Base-by-base conservation (phyloP, 2,113 vertebrate species). In the Spea multiplicata region DNA sequence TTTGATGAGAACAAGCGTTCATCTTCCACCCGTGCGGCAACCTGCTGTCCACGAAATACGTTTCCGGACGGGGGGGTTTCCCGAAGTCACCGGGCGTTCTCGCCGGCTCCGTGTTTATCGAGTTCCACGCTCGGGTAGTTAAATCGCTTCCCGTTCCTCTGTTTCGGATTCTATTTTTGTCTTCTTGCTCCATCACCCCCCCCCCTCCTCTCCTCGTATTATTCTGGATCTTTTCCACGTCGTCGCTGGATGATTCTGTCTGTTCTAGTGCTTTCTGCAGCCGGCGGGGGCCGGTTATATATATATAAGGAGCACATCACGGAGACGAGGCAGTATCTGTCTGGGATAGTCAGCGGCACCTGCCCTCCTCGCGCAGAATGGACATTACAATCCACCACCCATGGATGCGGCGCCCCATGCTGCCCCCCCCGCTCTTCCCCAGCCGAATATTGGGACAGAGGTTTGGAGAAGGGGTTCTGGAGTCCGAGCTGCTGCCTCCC, bases 381-480 rank as follows among this genome's bases (percentile, higher is more conserved):
- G 79, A 81, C 7, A 71, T 81, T 13, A 81, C 79, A 7, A 74
- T 81, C 44, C 79, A 81, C 46, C 79, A 81, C 55, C 79, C 79
- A 30, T 81, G 73, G 73, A 74, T 81, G 79, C 65, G 79, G 2
- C 79, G 79, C 5, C 76, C n/a, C 48, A n/a, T 30, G 57, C 44
- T 73, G 78, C 44, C 71, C 4, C 44, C 62, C 0, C 70, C 64
- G 13, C 45, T 76, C 14, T 66, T 76, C 53, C 74, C 71, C 48
- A 4, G 48, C 62, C 87, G 89, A 8, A 87, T 91, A 53, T 88
- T 91, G 55, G 88, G 89, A 73, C 89, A 91, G 85, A 78, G 88
- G 12, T 90, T 91, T 69, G 88, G 88, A 13, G 89, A 91, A 77
- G 88, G 89, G 46, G 82, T 90, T 50, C 80, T 88, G 72, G 89